phyloP scores from a whole-genome alignment of 2,888 invertebrate species.

The Euproctis similis region DNA sequence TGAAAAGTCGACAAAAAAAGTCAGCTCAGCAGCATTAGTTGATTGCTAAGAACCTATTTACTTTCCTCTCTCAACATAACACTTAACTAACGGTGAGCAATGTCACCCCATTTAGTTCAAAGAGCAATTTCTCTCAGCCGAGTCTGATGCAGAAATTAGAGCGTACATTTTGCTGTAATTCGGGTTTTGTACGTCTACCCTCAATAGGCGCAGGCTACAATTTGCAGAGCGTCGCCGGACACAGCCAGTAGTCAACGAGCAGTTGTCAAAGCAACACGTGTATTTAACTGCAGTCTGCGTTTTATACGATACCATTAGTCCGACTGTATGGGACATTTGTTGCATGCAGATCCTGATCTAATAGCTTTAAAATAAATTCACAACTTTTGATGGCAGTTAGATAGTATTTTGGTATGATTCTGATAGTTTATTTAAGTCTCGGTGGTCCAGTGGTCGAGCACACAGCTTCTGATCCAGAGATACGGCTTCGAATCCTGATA shows the following conservation, averaged over 20 bases:
- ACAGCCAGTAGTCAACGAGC: conserved; percentile 43
- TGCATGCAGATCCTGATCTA: conserved; percentile 14
- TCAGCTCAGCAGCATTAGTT: too few relatives aligned
- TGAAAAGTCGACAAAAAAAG: too few relatives aligned
- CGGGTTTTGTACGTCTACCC: conserved; percentile 49
- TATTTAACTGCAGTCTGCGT: conserved; percentile 55
- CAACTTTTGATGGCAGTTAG: too few relatives aligned
- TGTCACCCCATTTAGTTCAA: conserved; percentile 29
- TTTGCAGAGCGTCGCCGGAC: conserved; percentile 61
- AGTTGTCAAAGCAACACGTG: conserved; percentile 42
- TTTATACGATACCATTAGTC: conserved; percentile 46
- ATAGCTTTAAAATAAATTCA: too few relatives aligned
- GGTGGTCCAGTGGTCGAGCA: too few relatives aligned
- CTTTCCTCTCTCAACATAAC: too few relatives aligned
- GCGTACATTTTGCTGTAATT: conserved; percentile 52
- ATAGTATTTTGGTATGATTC: too few relatives aligned
- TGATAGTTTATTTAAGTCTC: too few relatives aligned
- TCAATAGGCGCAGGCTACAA: conserved; percentile 45
- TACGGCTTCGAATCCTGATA: too few relatives aligned
- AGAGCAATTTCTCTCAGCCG: conserved; percentile 41
- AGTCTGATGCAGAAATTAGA: conserved; percentile 50
- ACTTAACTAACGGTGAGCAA: conserved; percentile 16
- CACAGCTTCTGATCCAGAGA: too few relatives aligned
- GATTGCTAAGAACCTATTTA: too few relatives aligned
- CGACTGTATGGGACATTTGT: conserved; percentile 18